Conservation (phyloP, 2,888 invertebrate species). For the Pycnomerus fuliginosus region DNA sequence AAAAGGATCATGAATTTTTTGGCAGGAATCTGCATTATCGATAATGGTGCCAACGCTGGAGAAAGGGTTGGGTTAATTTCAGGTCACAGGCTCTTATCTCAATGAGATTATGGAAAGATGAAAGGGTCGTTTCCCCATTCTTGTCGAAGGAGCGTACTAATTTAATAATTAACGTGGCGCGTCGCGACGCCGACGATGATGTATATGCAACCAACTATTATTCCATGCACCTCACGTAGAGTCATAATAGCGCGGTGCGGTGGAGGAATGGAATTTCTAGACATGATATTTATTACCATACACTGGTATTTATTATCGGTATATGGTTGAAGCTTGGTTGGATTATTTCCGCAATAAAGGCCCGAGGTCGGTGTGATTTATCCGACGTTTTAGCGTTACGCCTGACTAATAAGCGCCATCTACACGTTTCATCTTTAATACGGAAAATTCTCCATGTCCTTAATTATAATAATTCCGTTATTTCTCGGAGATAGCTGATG, state of each 20-base stretch:
- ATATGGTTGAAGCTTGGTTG: constrained; percentile 11
- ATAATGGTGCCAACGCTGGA: too few species aligned
- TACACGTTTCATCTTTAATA: too few species aligned
- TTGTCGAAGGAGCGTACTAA: constrained; percentile 3
- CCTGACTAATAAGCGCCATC: too few species aligned
- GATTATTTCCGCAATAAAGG: constrained; percentile 18
- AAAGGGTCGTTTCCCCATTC: constrained; percentile 5
- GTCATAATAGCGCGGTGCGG: constrained; percentile 12
- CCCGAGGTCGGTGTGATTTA: too few species aligned
- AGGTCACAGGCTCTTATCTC: too few species aligned
- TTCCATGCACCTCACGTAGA: constrained; percentile 21
- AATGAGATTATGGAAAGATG: constrained; percentile 11
- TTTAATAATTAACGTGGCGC: constrained; percentile 4
- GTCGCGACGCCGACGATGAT: constrained; percentile 8
- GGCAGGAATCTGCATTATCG: too few species aligned
- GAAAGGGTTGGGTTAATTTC: too few species aligned
- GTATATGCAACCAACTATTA: constrained; percentile 16
- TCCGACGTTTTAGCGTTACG: too few species aligned
- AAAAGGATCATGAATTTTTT: too few species aligned
- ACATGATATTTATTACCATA: constrained; percentile 19
- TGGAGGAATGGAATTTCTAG: constrained; percentile 17
- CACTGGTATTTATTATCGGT: constrained; percentile 16
- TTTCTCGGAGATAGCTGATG: too few species aligned
- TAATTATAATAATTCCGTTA: too few species aligned
- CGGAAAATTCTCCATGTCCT: too few species aligned